These are phyloP conservation scores for Syngnathus rostellatus DNA, from an alignment of 2,797 vertebrate species.

Conservation along the genomic window DNA sequence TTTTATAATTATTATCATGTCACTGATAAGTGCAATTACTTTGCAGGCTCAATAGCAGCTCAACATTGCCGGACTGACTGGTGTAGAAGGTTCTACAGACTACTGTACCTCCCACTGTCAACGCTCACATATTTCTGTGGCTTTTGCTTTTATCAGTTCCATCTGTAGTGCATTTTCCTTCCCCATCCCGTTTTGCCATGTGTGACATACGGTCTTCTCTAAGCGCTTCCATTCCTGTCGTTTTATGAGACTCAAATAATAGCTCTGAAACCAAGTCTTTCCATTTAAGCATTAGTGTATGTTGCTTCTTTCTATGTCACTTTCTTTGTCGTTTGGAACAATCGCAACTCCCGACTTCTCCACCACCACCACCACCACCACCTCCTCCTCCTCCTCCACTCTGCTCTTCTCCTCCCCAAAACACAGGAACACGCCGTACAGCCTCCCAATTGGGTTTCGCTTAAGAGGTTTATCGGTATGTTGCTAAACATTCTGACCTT, in stretches of 20 bases:
- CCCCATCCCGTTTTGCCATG: slow-evolving; percentile 1
- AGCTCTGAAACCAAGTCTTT: slow-evolving; percentile 3
- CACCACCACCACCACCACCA: slow-evolving; percentile 19
- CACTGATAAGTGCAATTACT: not conserved
- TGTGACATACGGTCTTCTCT: slow-evolving; percentile 9
- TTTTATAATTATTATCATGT: not conserved
- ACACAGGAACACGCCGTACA: slow-evolving; percentile 65
- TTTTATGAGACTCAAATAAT: slow-evolving; percentile 9
- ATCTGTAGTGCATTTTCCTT: slow-evolving; percentile 13
- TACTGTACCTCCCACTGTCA: slow-evolving; percentile 18
- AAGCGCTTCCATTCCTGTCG: slow-evolving; percentile 1
- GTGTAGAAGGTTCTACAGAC: slow-evolving; percentile 1
- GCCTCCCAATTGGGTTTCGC: slow-evolving; percentile 73
- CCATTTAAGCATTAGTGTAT: not conserved
- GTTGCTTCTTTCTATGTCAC: not conserved
- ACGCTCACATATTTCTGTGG: slow-evolving; percentile 26
- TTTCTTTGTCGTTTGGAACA: slow-evolving; percentile 56
- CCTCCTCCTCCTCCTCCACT: slow-evolving; percentile 20
- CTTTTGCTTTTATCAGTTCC: slow-evolving; percentile 17
- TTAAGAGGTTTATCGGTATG: slow-evolving; percentile 80
- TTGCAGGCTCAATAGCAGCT: not conserved
- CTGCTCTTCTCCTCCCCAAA: slow-evolving; percentile 58
- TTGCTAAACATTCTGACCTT: slow-evolving; percentile 81
- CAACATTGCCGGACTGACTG: not conserved
- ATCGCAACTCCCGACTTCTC: slow-evolving; percentile 54